Percentiles rank a stretch among this genome's conserved stretches.
Conservation (phyloP, 2,888 invertebrate species). For the Polymixis lichenea region DNA sequence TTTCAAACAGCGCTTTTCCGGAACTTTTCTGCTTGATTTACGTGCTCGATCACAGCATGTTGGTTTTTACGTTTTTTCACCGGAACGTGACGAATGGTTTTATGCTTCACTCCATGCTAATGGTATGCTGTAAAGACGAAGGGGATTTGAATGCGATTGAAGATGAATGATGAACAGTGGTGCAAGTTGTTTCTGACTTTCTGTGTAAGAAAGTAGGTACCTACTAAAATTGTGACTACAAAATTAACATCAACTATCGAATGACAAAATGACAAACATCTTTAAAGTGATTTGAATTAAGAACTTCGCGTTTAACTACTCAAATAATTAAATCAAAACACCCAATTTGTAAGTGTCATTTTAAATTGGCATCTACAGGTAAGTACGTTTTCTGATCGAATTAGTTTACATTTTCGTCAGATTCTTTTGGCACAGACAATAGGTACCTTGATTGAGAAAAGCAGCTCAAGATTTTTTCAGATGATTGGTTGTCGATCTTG, state of each 20-base stretch:
- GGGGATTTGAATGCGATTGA: conserved; percentile 46
- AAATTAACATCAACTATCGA: too few species aligned
- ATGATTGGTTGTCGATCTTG: too few species aligned
- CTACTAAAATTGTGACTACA: neutral
- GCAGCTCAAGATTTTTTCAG: neutral
- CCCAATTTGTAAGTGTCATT: neutral
- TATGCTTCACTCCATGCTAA: conserved; percentile 48
- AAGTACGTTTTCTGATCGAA: neutral
- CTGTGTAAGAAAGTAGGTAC: neutral
- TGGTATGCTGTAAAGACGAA: conserved; percentile 43
- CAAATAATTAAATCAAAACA: neutral
- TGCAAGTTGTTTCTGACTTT: conserved; percentile 10
- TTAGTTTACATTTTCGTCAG: neutral
- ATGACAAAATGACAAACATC: neutral
- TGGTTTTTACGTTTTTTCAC: conserved; percentile 46
- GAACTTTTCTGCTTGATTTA: conserved; percentile 48
- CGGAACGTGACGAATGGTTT: conserved; percentile 46
- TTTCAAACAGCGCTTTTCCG: conserved; percentile 35
- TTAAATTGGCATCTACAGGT: neutral
- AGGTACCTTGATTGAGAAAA: neutral
- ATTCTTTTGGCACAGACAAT: neutral
- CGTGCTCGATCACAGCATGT: conserved; percentile 43
- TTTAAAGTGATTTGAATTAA: too few species aligned
- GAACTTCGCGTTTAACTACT: too few species aligned
- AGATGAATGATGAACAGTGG: conserved; percentile 43